Evolutionary conservation across 2,113 vertebrate genomes (phyloP), one percentile per base, ranked within the genome.

Genomic region (Lates calcarifer): DNA sequence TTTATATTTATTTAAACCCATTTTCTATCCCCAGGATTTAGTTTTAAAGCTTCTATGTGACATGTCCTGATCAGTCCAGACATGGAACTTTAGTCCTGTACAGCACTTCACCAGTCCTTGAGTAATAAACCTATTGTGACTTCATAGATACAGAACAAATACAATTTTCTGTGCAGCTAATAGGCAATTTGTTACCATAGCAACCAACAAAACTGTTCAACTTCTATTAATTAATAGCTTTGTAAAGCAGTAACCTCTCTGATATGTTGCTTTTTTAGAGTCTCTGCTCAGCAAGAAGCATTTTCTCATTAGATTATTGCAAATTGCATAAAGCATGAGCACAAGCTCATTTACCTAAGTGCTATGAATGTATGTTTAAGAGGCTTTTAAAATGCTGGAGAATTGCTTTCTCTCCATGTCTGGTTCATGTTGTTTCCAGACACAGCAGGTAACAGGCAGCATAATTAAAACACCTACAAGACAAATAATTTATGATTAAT

Each of bases 101-200:
- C 29, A 10, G 2, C 10, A 43, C 26, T 33, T 29, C 24, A 39
- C 26, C 49, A 51, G 51, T 22, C 82, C 69, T 84, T 35, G 12
- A 65, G 78, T 82, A 86, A 89, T 69, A 82, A 56, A 69, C 53
- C 80, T 68, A 49, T 53, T 73, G 58, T 67, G 24, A 75, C 41
- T 47, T 35, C 53, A 77, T 43, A 28, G 65, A 82, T 60, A 55
- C 49, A 83, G 70, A 86, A 82, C 68, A 85, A 87, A 64, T 62
- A 77, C 20, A 64, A 82, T 88, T 91, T 91, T 89, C 71, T 67
- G 79, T 73, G 67, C 64, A 86, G 75, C 84, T 93, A 94, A 94
- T 94, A 93, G 90, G 74, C 87, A 90, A 93, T 94, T 92, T 93
- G 88, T 91, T 89, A 84, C 92, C 84, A 88, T 77, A 86, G 71